A percentile compares a stretch with the other conserved stretches of the same genome.
These are phyloP conservation scores for Papilio polyxenes DNA, from an alignment of 1,140 invertebrate genomes.

Conservation along the genomic window DNA sequence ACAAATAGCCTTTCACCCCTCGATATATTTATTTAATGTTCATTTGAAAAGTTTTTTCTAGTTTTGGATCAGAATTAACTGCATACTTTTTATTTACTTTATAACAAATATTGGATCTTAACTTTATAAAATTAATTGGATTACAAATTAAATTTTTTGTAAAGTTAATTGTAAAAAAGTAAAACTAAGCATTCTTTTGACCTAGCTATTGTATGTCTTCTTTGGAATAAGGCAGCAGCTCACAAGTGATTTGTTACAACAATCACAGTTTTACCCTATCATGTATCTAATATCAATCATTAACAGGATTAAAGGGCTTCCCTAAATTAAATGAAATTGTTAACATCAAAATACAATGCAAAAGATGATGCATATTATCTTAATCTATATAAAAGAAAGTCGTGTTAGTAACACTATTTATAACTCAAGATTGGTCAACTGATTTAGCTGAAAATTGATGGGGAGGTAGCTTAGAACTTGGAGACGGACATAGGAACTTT, in stretches of 20 bases:
- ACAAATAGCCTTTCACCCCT: no score
- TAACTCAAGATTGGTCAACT: no score
- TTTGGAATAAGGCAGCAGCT: constrained; percentile 1
- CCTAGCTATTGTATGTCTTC: constrained; percentile 19
- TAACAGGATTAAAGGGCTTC: constrained; percentile 19
- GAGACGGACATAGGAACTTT: no score
- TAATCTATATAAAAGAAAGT: no score
- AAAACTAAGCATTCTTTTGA: neutral
- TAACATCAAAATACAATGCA: neutral
- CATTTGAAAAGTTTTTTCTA: no score
- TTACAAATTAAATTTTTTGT: neutral
- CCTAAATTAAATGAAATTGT: neutral
- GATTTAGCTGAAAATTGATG: no score
- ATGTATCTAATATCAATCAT: neutral
- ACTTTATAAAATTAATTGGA: constrained; percentile 53
- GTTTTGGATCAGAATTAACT: no score
- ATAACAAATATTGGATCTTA: no score
- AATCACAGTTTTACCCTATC: neutral
- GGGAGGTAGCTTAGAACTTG: no score
- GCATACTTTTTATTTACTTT: no score
- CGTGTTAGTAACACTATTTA: no score
- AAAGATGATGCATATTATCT: constrained; percentile 47
- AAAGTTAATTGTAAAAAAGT: neutral
- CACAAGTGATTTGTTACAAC: constrained; percentile 12
- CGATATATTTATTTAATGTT: no score